phyloP scores from a whole-genome alignment of 2,113 vertebrate genomes.

The Odocoileus virginianus region DNA sequence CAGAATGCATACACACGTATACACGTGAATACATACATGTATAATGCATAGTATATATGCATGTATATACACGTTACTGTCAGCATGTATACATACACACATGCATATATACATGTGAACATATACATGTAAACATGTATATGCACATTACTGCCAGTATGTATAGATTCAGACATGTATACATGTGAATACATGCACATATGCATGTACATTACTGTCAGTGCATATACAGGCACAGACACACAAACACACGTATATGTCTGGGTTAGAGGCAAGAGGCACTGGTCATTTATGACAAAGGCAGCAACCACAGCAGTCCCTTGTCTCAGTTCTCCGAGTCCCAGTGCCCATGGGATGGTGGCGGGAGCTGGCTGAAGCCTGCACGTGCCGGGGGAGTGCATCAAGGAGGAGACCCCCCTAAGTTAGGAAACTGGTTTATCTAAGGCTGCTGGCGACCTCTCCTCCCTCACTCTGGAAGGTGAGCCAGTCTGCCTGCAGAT shows the following conservation, averaged over 20 bases:
- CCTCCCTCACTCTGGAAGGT: not conserved
- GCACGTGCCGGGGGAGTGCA: not conserved
- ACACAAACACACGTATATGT: not conserved
- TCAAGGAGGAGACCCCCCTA: not conserved
- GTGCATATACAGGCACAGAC: accelerated
- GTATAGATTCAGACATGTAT: too few relatives aligned
- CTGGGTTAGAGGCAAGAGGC: not conserved
- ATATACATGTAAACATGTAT: not conserved
- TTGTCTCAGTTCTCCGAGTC: not conserved
- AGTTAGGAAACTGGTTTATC: not conserved
- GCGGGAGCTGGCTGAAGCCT: not conserved
- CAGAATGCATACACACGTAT: not conserved
- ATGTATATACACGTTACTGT: not conserved
- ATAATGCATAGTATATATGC: not conserved
- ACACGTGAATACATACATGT: not conserved
- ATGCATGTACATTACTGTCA: not conserved
- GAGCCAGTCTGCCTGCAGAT: not conserved
- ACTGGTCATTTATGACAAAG: not conserved
- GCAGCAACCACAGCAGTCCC: not conserved
- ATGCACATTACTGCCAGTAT: too few relatives aligned
- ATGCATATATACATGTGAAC: too few relatives aligned
- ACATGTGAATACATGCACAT: too few relatives aligned
- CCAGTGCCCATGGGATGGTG: not conserved
- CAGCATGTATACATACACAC: not conserved
- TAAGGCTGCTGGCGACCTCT: not conserved